A percentile compares a stretch with the other conserved stretches of the same genome.
phyloP scores from a whole-genome alignment of 2,888 invertebrate genomes.

The Pegoplata infirma region DNA sequence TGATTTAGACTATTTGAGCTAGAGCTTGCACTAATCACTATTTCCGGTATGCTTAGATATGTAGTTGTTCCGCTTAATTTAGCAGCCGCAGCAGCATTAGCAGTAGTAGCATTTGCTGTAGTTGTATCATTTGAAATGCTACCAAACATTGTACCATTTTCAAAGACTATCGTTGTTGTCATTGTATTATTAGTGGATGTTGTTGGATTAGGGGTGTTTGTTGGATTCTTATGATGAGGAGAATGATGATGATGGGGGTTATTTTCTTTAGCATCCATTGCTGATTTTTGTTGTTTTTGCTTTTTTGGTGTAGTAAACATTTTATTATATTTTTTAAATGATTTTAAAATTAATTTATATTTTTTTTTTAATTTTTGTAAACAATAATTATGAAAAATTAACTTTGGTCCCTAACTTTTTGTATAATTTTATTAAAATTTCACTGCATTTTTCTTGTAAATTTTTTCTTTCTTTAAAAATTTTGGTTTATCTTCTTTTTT shows the following conservation, averaged over 20 bases:
- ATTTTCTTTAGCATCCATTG: conserved; percentile 50
- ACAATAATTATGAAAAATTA: conserved; percentile 12
- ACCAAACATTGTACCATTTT: conserved; percentile 76
- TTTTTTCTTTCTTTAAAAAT: background rate
- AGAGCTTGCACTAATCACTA: conserved; percentile 70
- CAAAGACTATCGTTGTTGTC: conserved; percentile 68
- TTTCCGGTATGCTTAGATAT: conserved; percentile 70
- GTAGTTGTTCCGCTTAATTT: conserved; percentile 55
- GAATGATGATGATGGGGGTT: conserved; percentile 34
- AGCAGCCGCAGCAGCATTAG: conserved; percentile 14
- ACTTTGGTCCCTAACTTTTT: conserved; percentile 52
- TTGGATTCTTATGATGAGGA: conserved; percentile 46
- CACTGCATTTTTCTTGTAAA: conserved; percentile 32
- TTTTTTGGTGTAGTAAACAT: conserved; percentile 64
- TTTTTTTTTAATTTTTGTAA: conserved; percentile 22
- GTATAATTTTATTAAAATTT: conserved; percentile 21
- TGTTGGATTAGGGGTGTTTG: conserved; percentile 35
- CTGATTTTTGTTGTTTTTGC: conserved; percentile 43
- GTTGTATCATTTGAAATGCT: conserved; percentile 65
- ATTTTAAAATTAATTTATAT: conserved; percentile 1
- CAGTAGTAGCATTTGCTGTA: conserved; percentile 6
- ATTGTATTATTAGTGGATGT: conserved; percentile 25
- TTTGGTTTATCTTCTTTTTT: conserved; percentile 17
- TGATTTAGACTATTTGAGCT: conserved; percentile 69
- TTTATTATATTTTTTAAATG: conserved; percentile 8